A percentile compares a stretch with the other conserved stretches of the same genome.
Conservation (phyloP, 2,888 invertebrate species). For the Folsomia manolachei region DNA sequence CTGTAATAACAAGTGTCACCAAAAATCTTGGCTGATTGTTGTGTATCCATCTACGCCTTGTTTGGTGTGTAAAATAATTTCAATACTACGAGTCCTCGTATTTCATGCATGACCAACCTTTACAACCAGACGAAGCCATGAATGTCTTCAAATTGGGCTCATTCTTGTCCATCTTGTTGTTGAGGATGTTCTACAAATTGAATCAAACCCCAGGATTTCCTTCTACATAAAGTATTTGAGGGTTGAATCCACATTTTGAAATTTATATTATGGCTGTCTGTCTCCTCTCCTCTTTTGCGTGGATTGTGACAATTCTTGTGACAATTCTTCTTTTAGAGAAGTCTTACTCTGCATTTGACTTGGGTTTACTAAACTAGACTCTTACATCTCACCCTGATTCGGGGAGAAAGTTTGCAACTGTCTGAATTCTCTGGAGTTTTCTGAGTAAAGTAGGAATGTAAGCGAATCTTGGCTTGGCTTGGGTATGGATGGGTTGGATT, state of each 20-base stretch:
- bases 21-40: background rate
- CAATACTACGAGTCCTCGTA: too few relatives aligned
- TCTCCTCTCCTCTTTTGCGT: background rate
- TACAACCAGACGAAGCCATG: background rate
- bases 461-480: background rate
- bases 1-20: background rate
- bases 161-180: background rate
- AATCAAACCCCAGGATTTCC: background rate
- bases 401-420: slow-evolving; percentile 12
- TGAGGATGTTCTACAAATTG: background rate
- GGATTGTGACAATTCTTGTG: background rate
- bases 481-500: background rate
- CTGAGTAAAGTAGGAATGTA: background rate
- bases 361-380: background rate
- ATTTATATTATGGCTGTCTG: background rate
- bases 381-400: background rate
- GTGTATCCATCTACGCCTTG: too few relatives aligned
- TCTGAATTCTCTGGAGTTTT: slow-evolving; percentile 13
- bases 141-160: background rate
- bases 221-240: background rate
- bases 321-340: background rate
- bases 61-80: too few relatives aligned
- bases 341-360: background rate
- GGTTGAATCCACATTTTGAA: background rate
- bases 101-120: background rate